phyloP scores from a whole-genome alignment of 2,113 vertebrate genomes.

The Podiceps cristatus region DNA sequence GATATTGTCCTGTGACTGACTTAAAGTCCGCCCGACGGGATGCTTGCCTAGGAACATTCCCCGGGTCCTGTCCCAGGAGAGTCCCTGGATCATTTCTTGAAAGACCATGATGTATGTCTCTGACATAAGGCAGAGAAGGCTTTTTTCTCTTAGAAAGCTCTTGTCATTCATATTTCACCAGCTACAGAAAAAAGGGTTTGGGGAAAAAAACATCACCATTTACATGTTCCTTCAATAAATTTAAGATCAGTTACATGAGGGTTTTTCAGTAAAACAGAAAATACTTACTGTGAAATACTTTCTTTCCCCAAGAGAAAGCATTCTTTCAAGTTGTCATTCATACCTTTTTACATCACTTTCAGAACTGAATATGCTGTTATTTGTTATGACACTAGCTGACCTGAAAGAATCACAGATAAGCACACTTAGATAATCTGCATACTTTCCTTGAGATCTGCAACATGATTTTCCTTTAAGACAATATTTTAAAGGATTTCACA shows the following conservation, averaged over 20 bases:
- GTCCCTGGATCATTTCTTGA: not conserved
- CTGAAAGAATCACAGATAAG: not conserved
- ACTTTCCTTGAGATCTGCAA: not conserved
- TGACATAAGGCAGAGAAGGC: not conserved
- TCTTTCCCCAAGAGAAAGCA: not conserved
- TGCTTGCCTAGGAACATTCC: not conserved
- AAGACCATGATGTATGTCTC: not conserved
- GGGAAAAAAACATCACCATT: not conserved
- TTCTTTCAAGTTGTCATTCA: not conserved
- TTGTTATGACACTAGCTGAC: not conserved
- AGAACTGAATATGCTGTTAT: constrained; percentile 43
- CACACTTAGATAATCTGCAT: not conserved
- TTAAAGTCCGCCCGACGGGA: not conserved
- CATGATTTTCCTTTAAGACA: not conserved
- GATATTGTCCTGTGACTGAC: not conserved
- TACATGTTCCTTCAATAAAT: constrained; percentile 28
- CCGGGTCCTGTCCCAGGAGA: not conserved
- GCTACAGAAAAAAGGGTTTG: not conserved
- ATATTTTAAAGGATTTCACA: not conserved
- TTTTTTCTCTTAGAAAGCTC: not conserved
- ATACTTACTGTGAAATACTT: constrained; percentile 35
- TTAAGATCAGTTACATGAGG: not conserved
- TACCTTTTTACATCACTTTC: not conserved
- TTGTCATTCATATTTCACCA: not conserved
- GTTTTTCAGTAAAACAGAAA: not conserved